Evolutionary conservation across 2,888 invertebrate genomes (phyloP).

Genomic region (Parnassius orleans): DNA sequence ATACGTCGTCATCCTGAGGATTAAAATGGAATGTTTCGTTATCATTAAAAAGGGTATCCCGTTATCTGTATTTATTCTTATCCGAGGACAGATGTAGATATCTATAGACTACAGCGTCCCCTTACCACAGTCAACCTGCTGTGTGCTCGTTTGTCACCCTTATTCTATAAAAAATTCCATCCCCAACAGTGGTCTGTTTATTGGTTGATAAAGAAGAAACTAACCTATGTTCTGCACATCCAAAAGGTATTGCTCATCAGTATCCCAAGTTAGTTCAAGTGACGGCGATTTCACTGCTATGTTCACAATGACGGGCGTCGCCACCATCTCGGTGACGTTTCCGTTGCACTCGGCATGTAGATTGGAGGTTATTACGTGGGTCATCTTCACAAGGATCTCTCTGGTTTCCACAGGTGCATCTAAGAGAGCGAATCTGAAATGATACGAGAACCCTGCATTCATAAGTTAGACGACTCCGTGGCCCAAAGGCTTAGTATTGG

Average conservation of each 20-base stretch:
- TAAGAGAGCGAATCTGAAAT: slow-evolving; percentile 73
- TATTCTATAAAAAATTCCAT: too few relatives aligned
- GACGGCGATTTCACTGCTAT: slow-evolving; percentile 74
- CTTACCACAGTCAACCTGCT: too few relatives aligned
- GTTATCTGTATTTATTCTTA: too few relatives aligned
- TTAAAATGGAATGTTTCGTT: too few relatives aligned
- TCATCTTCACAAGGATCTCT: slow-evolving; percentile 78
- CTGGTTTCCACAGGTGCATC: slow-evolving; percentile 68
- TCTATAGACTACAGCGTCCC: too few relatives aligned
- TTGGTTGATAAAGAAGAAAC: neutral
- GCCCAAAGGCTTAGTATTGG: too few relatives aligned
- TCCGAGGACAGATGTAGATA: too few relatives aligned
- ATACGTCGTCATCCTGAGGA: too few relatives aligned
- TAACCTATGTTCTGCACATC: slow-evolving; percentile 80
- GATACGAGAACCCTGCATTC: neutral
- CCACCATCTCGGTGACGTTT: slow-evolving; percentile 56
- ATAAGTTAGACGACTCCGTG: too few relatives aligned
- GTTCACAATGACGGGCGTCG: slow-evolving; percentile 80
- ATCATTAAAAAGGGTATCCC: too few relatives aligned
- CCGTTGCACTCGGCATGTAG: slow-evolving; percentile 81
- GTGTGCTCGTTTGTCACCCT: too few relatives aligned
- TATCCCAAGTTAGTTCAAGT: slow-evolving; percentile 82
- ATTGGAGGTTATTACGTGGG: slow-evolving; percentile 78
- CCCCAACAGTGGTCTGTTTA: too few relatives aligned
- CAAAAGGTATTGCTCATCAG: slow-evolving; percentile 85